Evolutionary conservation across 2,888 invertebrate species (phyloP), one percentile per base, ranked within the genome.

Genomic region (Orgyia antiqua): DNA sequence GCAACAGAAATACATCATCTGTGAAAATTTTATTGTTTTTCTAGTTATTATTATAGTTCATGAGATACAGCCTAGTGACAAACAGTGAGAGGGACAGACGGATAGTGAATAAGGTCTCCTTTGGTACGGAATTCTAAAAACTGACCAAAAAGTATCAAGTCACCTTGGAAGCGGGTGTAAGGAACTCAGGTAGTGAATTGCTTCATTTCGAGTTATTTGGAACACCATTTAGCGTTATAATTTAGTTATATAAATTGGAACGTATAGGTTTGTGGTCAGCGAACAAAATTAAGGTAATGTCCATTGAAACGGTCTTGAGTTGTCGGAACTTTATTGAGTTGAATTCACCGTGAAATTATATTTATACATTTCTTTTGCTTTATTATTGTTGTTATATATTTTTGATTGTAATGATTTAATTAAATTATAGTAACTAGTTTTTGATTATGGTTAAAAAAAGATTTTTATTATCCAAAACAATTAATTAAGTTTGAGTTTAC

Each of bases 171-270:
- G 62, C 60, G 67, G 68, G 75, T 66, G 73, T 69, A 75, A 77
- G 62, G 76, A 76, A 73, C 77, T 71, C 83, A 86, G 83, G 86
- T 84, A 84, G 82, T 75, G 67, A 69, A 80, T 78, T 75, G 82
- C 78, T 83, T 80, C 68, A 82, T 82, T 75, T 72, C 66, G 64
- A 71, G 60, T 60, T 68, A 69, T 72, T 66, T 60, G 49, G 57
- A 50, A 45, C 58, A 39, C 27, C 41, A 38, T 55, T 48, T 48
- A 51, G 48, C 40, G 37, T 36, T 48, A 58, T 64, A 56, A 65
- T 58, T 56, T 53, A 55, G 57, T 58, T 61, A 58, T 62, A 60
- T 58, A 58, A 66, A 66, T 62, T 56, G 55, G 55, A 51, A 51
- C 51, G 48, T 49, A 51, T 51, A n/a, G n/a, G 44, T 54, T 15